These are phyloP conservation scores for Catocala fraxini DNA, from an alignment of 2,888 invertebrate species.

Conservation along the genomic window DNA sequence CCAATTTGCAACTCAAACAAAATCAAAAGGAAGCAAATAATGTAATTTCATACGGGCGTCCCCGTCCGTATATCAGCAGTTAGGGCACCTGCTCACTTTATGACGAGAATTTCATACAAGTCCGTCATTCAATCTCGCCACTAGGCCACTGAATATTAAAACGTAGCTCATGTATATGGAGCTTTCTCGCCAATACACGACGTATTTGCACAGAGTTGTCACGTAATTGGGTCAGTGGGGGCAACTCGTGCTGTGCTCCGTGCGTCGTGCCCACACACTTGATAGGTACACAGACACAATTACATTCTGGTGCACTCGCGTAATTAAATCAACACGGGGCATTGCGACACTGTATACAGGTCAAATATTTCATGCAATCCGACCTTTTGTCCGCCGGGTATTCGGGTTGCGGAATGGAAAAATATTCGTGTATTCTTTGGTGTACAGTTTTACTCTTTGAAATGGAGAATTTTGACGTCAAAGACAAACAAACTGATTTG, in stretches of 20 bases:
- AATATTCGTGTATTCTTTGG: background rate
- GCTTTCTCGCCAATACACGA: background rate
- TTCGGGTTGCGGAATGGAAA: conserved; percentile 2
- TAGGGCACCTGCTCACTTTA: no score
- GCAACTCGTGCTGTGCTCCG: background rate
- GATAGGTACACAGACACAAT: background rate
- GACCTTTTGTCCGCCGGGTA: conserved; percentile 2
- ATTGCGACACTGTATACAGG: conserved; percentile 7
- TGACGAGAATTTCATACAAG: no score
- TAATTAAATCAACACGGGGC: conserved; percentile 18
- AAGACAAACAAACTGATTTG: no score
- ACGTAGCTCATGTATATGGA: background rate
- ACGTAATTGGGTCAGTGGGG: conserved; percentile 29
- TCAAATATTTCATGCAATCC: conserved; percentile 8
- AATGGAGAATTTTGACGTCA: background rate
- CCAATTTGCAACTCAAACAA: conserved; percentile 7
- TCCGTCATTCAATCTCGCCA: no score
- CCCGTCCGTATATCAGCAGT: no score
- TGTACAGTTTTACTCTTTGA: background rate
- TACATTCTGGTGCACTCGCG: conserved; percentile 11
- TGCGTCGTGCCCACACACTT: background rate
- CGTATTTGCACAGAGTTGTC: conserved; percentile 24
- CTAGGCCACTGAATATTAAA: no score
- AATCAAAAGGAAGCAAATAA: conserved; percentile 3
- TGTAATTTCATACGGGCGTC: background rate